phyloP scores from a whole-genome alignment of 2,797 vertebrate genomes.

The Phrynocephalus forsythii region DNA sequence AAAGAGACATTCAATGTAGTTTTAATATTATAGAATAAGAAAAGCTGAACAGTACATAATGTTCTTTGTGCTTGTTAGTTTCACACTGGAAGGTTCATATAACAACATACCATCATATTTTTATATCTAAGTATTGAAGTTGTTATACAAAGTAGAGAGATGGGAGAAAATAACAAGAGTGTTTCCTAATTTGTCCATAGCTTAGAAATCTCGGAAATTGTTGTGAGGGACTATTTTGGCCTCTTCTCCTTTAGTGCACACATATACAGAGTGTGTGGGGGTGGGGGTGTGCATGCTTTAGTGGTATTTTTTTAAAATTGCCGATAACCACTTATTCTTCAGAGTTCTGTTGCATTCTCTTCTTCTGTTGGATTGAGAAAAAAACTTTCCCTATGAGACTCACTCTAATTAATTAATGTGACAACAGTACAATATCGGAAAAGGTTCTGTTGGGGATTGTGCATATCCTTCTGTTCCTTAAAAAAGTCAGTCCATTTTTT shows the following conservation, averaged over 20 bases:
- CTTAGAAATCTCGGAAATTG: neutral
- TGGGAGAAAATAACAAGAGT: neutral
- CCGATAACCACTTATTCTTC: constrained; percentile 20
- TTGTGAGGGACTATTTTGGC: neutral
- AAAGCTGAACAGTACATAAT: neutral
- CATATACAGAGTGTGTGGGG: no score
- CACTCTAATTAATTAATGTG: neutral
- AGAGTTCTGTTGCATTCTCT: constrained; percentile 29
- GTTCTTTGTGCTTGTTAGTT: neutral
- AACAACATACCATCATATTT: neutral
- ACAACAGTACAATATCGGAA: constrained; percentile 41
- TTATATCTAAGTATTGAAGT: neutral
- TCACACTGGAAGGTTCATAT: no score
- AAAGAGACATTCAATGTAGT: neutral
- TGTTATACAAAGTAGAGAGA: neutral
- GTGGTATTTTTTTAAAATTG: neutral
- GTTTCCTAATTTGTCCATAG: neutral
- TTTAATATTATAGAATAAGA: neutral
- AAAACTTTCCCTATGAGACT: constrained; percentile 28
- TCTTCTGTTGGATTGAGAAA: constrained; percentile 29
- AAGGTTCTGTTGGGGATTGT: constrained; percentile 24
- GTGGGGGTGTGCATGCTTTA: no score
- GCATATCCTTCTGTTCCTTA: constrained; percentile 25
- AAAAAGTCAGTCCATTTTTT: constrained; percentile 58
- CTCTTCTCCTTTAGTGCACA: neutral